These are phyloP conservation scores for Leptocoma aspasia DNA, from an alignment of 2,113 vertebrate genomes.

Conservation along the genomic window DNA sequence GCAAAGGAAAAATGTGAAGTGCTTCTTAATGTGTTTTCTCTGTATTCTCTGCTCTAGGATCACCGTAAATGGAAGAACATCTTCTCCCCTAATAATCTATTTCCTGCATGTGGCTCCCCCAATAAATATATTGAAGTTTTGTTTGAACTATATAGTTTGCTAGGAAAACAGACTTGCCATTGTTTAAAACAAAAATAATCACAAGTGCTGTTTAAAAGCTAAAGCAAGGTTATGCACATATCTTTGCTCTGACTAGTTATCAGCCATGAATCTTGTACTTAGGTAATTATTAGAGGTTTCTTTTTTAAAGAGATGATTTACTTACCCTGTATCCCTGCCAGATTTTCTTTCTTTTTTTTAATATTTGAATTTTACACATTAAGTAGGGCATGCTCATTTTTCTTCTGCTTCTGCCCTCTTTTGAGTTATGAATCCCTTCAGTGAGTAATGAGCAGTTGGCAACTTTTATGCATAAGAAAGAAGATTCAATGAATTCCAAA, in stretches of 20 bases:
- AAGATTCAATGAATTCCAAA: slow-evolving; percentile 56
- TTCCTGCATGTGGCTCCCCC: slow-evolving; percentile 29
- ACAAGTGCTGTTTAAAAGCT: neutral
- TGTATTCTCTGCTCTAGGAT: slow-evolving; percentile 42
- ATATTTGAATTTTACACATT: slow-evolving; percentile 59
- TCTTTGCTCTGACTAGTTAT: slow-evolving; percentile 58
- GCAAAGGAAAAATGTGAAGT: slow-evolving; percentile 58
- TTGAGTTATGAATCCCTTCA: slow-evolving; percentile 59
- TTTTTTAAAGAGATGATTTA: slow-evolving; percentile 53
- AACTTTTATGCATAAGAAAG: slow-evolving; percentile 64
- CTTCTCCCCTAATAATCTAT: slow-evolving; percentile 40
- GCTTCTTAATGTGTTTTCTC: slow-evolving; percentile 65
- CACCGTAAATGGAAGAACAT: slow-evolving; percentile 43
- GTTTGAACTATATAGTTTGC: slow-evolving; percentile 29
- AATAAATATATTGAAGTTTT: slow-evolving; percentile 45
- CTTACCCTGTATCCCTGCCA: slow-evolving; percentile 30
- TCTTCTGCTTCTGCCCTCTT: slow-evolving; percentile 44
- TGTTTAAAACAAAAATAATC: slow-evolving; percentile 20
- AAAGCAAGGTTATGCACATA: neutral
- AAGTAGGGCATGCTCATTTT: slow-evolving; percentile 53
- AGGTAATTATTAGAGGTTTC: slow-evolving; percentile 46
- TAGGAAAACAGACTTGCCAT: slow-evolving; percentile 18
- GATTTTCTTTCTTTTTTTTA: slow-evolving; percentile 34
- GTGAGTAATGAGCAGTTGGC: slow-evolving; percentile 61
- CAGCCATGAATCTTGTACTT: slow-evolving; percentile 54